Percentiles rank a stretch among this genome's conserved stretches.
Evolutionary conservation across 2,113 vertebrate species (phyloP).

Genomic region (Etia nguti): DNA sequence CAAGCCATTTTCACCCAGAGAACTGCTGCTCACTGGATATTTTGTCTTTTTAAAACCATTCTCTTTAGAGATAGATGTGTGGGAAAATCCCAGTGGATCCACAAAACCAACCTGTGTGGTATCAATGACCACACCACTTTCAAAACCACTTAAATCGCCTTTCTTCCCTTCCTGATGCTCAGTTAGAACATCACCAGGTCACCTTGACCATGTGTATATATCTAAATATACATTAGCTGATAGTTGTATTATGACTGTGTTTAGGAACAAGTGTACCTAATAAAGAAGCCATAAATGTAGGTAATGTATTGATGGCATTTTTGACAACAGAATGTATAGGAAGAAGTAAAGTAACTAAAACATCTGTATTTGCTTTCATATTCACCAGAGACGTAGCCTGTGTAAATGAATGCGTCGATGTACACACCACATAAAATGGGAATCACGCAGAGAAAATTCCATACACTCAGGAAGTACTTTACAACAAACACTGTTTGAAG

Average conservation of each 20-base stretch:
- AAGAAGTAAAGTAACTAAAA: neutral
- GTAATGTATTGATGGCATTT: neutral
- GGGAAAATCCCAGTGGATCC: neutral
- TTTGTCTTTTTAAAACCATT: too few relatives aligned
- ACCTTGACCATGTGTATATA: neutral
- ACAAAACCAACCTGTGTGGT: too few relatives aligned
- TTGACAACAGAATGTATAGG: neutral
- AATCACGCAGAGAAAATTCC: neutral
- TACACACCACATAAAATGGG: neutral
- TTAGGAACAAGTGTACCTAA: neutral
- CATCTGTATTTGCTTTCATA: neutral
- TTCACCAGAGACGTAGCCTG: neutral
- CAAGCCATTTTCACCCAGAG: too few relatives aligned
- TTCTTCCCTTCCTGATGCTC: neutral
- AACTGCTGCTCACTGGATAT: too few relatives aligned
- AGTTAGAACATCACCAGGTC: neutral
- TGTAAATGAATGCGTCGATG: neutral
- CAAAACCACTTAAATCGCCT: neutral
- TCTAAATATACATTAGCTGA: neutral
- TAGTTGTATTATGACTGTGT: neutral
- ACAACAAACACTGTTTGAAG: constrained; percentile 22
- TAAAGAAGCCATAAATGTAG: neutral
- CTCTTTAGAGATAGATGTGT: neutral
- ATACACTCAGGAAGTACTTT: constrained; percentile 23
- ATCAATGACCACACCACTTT: too few relatives aligned